A percentile compares a stretch with the other conserved stretches of the same genome.
These are phyloP conservation scores for Lepilemur septentrionalis DNA, from an alignment of 2,797 vertebrate species.

Conservation along the genomic window DNA sequence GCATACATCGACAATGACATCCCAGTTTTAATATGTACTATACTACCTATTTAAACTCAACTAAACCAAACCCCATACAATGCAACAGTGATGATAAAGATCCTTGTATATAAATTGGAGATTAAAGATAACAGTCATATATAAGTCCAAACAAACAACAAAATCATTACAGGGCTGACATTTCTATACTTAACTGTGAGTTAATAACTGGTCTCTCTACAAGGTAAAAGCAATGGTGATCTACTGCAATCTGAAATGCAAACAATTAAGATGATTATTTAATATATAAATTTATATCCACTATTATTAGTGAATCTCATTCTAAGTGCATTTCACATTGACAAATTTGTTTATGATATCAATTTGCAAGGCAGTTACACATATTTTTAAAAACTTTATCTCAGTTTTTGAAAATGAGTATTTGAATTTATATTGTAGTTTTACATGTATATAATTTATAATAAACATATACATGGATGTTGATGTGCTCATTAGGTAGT, in stretches of 20 bases:
- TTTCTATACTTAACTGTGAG: background rate
- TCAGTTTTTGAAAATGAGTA: background rate
- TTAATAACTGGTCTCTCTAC: background rate
- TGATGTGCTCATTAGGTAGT: background rate
- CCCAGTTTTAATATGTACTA: background rate
- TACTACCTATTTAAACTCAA: background rate
- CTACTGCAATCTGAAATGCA: background rate
- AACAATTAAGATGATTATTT: background rate
- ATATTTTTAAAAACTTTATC: background rate
- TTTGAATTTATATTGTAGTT: background rate
- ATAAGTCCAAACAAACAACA: background rate
- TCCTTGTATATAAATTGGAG: background rate
- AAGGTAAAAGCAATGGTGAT: background rate
- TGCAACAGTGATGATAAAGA: background rate
- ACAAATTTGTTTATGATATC: background rate
- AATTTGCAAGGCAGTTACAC: background rate
- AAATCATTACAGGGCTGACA: background rate
- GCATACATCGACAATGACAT: rapidly evolving
- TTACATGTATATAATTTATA: background rate
- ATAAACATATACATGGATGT: background rate
- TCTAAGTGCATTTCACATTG: background rate
- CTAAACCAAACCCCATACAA: background rate
- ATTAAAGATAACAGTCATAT: background rate
- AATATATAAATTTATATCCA: background rate
- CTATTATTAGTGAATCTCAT: background rate